These are phyloP conservation scores for Pungitius pungitius DNA, from an alignment of 2,113 vertebrate species.

Conservation along the genomic window DNA sequence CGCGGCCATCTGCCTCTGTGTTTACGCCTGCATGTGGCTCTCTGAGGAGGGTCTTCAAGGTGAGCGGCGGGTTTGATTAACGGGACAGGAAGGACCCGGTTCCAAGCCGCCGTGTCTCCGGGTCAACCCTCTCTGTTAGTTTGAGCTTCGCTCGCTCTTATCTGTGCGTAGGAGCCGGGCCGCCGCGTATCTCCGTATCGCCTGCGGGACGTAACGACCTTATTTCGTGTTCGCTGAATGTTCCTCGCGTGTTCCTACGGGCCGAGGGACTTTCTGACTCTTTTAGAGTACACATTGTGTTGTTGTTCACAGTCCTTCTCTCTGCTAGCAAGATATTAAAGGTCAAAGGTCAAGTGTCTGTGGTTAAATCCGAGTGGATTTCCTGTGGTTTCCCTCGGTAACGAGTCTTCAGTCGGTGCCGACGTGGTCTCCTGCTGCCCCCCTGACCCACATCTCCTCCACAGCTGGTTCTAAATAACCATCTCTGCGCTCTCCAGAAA, in stretches of 20 bases:
- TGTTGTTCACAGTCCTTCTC: too few relatives aligned
- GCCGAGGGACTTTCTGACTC: too few relatives aligned
- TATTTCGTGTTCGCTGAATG: too few relatives aligned
- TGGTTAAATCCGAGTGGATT: too few relatives aligned
- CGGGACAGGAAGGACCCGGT: neutral
- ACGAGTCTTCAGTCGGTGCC: constrained; percentile 2
- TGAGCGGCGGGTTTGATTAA: neutral
- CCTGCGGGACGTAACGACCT: too few relatives aligned
- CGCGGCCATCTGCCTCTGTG: neutral
- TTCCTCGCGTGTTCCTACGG: too few relatives aligned
- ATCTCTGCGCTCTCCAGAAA: constrained; percentile 58
- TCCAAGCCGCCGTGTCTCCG: neutral
- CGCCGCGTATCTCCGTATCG: too few relatives aligned
- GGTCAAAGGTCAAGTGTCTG: neutral
- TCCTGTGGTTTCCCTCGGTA: neutral
- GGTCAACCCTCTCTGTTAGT: neutral
- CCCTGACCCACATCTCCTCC: constrained; percentile 45
- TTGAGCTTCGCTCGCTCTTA: neutral
- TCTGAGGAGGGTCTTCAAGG: neutral
- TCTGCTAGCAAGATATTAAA: too few relatives aligned
- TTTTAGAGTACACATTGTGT: too few relatives aligned
- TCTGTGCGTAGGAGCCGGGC: neutral
- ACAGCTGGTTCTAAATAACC: constrained; percentile 61
- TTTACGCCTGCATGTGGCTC: constrained; percentile 4
- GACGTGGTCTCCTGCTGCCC: constrained; percentile 35